phyloP scores from a whole-genome alignment of 2,113 vertebrate genomes.

The Dascyllus trimaculatus region DNA sequence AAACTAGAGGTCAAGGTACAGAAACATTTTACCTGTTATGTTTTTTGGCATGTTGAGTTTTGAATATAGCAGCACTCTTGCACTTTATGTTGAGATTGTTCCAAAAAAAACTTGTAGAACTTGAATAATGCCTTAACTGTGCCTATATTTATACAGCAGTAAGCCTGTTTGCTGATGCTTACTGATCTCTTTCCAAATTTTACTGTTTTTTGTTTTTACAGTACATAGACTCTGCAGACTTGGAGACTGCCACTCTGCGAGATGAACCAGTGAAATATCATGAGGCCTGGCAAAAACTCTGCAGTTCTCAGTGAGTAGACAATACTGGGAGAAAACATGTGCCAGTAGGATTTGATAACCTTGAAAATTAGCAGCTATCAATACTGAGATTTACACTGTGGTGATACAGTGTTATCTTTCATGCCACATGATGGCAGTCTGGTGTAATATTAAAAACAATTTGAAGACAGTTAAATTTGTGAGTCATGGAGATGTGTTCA shows the following conservation, averaged over 20 bases:
- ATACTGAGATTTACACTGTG: background rate
- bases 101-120: background rate
- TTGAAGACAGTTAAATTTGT: background rate
- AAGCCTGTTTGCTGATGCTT: background rate
- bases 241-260: constrained; percentile 88
- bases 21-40: background rate
- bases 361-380: background rate
- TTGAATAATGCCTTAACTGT: background rate
- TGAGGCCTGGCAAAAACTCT: constrained; percentile 98
- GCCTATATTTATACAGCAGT: constrained; percentile 2
- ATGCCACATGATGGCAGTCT: constrained; percentile 50
- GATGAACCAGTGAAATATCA: constrained; percentile 97
- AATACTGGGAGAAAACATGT: background rate
- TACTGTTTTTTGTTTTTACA: constrained; percentile 66
- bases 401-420: background rate
- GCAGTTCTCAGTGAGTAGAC: constrained; percentile 91
- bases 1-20: constrained; percentile 95
- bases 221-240: constrained; percentile 96
- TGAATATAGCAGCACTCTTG: background rate
- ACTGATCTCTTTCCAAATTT: background rate
- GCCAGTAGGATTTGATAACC: background rate
- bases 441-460: background rate
- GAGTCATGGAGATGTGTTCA: background rate
- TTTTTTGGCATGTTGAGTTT: background rate
- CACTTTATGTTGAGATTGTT: background rate